Percentiles rank a stretch among this genome's conserved stretches.
Evolutionary conservation across 1,140 invertebrate genomes (phyloP).

Genomic region (Neelides sp.): DNA sequence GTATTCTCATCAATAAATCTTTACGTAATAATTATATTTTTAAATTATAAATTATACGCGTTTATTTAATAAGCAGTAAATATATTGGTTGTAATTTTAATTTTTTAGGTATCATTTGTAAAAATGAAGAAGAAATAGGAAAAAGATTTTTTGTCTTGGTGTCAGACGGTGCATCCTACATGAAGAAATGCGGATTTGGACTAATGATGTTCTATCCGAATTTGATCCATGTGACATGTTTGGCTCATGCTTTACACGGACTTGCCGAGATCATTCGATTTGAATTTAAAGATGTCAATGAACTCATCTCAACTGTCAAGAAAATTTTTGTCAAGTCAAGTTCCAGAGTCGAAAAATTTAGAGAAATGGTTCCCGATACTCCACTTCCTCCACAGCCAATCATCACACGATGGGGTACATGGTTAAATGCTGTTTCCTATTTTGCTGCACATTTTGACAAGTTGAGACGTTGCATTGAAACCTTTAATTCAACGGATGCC

Average conservation of each 20-base stretch:
- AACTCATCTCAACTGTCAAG: slow-evolving; percentile 31
- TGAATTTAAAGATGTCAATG: slow-evolving; percentile 31
- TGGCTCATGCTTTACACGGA: slow-evolving; percentile 35
- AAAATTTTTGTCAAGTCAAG: slow-evolving; percentile 34
- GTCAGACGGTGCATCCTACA: slow-evolving; percentile 33
- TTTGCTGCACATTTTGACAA: slow-evolving; percentile 8
- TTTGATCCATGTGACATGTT: slow-evolving; percentile 34
- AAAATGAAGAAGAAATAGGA: slow-evolving; percentile 21
- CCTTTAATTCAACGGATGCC: no score
- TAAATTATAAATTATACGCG: no score
- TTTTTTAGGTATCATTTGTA: slow-evolving; percentile 3
- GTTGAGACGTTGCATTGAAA: no score
- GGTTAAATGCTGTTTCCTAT: slow-evolving; percentile 22
- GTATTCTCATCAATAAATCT: no score
- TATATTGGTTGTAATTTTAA: neutral
- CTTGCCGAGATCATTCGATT: slow-evolving; percentile 34
- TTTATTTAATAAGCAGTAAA: no score
- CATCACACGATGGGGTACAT: slow-evolving; percentile 37
- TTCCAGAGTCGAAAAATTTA: slow-evolving; percentile 32
- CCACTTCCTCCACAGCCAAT: slow-evolving; percentile 35
- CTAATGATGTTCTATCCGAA: slow-evolving; percentile 31
- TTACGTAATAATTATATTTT: neutral
- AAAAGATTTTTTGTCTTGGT: slow-evolving; percentile 32
- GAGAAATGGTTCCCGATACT: slow-evolving; percentile 32
- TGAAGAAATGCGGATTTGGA: slow-evolving; percentile 29